Evolutionary conservation across 2,888 invertebrate species (phyloP).

Genomic region (Aspidiotus destructor): DNA sequence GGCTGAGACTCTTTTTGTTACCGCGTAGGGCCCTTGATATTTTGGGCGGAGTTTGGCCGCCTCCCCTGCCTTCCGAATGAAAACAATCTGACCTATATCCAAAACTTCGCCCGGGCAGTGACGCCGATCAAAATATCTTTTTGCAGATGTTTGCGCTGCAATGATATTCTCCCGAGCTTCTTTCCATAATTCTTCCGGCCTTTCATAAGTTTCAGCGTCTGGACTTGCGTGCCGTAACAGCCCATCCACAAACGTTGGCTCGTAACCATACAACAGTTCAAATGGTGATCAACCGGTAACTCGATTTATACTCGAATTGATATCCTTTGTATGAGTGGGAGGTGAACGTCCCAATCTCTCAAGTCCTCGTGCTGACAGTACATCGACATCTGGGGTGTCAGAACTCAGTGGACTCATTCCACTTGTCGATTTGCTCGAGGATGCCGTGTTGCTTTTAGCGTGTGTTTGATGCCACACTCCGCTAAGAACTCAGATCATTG

Average conservation of each 20-base stretch:
- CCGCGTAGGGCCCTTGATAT: too few relatives aligned
- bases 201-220: not conserved
- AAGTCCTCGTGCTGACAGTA: not conserved
- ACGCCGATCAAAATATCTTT: not conserved
- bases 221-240: not conserved
- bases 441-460: not conserved
- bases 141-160: not conserved
- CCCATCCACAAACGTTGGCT: not conserved
- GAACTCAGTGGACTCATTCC: not conserved
- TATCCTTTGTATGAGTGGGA: not conserved
- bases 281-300: not conserved
- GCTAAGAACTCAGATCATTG: not conserved
- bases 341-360: not conserved
- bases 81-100: not conserved
- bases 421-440: not conserved
- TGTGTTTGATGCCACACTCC: not conserved
- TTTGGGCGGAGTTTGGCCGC: not conserved
- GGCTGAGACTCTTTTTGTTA: not conserved
- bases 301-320: not conserved
- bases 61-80: not conserved
- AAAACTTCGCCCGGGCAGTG: not conserved
- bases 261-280: not conserved
- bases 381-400: not conserved
- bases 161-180: not conserved
- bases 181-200: not conserved